Evolutionary conservation across 2,888 invertebrate species (phyloP).

Genomic region (Morpho achilles): DNA sequence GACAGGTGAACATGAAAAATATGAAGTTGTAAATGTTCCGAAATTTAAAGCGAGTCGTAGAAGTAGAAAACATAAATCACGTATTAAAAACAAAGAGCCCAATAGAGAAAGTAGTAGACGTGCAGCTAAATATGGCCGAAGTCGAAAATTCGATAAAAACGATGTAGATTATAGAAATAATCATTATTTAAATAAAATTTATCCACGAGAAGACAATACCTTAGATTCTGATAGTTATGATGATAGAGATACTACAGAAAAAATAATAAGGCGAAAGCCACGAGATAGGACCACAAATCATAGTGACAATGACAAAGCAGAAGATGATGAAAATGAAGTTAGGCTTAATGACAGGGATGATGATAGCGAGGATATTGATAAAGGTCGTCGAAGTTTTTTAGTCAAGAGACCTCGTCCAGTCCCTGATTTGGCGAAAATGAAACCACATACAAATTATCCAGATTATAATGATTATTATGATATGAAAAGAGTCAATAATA

Average conservation of each 20-base stretch:
- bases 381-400: neutral
- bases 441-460: slow-evolving; percentile 12
- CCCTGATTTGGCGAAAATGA: slow-evolving; percentile 6
- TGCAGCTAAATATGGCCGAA: slow-evolving; percentile 27
- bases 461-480: slow-evolving; percentile 58
- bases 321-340: slow-evolving; percentile 27
- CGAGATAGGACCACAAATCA: slow-evolving; percentile 40
- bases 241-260: slow-evolving; percentile 36
- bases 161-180: slow-evolving; percentile 22
- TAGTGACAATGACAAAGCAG: slow-evolving; percentile 18
- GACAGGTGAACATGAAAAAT: slow-evolving; percentile 14
- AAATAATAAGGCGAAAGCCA: slow-evolving; percentile 43
- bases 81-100: slow-evolving; percentile 12
- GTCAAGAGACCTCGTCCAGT: neutral
- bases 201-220: slow-evolving; percentile 33
- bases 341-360: slow-evolving; percentile 19
- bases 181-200: slow-evolving; percentile 27
- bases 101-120: slow-evolving; percentile 8
- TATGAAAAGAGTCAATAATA: slow-evolving; percentile 50
- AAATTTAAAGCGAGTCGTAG: slow-evolving; percentile 17
- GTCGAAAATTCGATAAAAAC: slow-evolving; percentile 33
- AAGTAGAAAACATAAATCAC: slow-evolving; percentile 26
- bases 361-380: slow-evolving; percentile 14
- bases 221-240: slow-evolving; percentile 30
- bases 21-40: slow-evolving; percentile 5